Evolutionary conservation across 1,140 invertebrate species (phyloP), one percentile per base, ranked within the genome.

Genomic region (Melipona quadrifasciata): DNA sequence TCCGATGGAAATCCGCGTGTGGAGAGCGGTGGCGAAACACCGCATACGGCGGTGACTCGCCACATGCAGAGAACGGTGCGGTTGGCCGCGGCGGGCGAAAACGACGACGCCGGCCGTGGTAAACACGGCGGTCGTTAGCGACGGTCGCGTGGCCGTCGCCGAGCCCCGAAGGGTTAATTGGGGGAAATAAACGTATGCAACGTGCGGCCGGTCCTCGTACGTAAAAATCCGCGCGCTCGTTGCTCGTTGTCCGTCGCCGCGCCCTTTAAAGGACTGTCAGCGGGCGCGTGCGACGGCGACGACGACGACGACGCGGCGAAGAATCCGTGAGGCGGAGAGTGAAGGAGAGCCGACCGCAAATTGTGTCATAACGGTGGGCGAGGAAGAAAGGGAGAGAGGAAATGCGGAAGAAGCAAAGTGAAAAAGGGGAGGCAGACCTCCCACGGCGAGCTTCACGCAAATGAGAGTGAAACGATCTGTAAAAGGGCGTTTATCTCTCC

Each of bases 111-210:
- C n/a, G 27, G 64, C n/a, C 64, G 64, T 65, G n/a, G 64, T 94
- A 94, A 94, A 94, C 93, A 93, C 93, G 93, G 94, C 92, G 91
- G 91, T 93, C 90, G 85, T 78, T 71, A 86, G 58, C 80, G 89
- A 82, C 84, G 82, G 93, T 90, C 94, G 94, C 94, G 94, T 92
- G 94, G 94, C 93, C 91, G 55, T 85, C 93, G 91, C 92, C 94
- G 93, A 94, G 92, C 93, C 94, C 93, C 92, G 91, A 91, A 90
- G 89, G 94, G 93, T 94, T 95, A 67, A 51, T 71, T 39, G 68
- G 68, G 68, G 39, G 39, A 51, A 71, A 71, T 71, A 71, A 71
- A 71, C 68, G 68, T 71, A 71, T 71, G 68, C 68, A 71, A 71
- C 39, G 68, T 71, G 68, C 39, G 68, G 24, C 39, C 47, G 47